Conservation (phyloP, 2,888 invertebrate species). For the Leptopilina myrica region DNA sequence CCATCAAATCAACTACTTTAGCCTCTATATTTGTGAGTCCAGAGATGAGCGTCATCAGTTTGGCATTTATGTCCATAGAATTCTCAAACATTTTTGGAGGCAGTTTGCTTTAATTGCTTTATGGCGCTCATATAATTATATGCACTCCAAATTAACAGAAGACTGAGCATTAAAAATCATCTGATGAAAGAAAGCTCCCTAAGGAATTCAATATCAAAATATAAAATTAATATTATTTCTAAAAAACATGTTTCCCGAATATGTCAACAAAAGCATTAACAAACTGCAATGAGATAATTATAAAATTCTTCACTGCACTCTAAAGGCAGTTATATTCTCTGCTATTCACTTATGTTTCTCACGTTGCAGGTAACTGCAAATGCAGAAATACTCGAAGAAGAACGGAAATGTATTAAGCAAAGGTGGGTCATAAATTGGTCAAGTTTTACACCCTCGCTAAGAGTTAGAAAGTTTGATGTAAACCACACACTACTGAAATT, state of each 20-base stretch:
- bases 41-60: too few relatives aligned
- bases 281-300: neutral
- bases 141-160: too few relatives aligned
- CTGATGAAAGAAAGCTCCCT: too few relatives aligned
- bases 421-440: neutral
- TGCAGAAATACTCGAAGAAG: neutral
- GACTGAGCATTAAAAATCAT: too few relatives aligned
- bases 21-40: too few relatives aligned
- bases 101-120: too few relatives aligned
- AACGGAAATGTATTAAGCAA: neutral
- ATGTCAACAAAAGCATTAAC: neutral
- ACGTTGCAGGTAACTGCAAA: neutral
- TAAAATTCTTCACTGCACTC: neutral
- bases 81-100: too few relatives aligned
- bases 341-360: neutral
- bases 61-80: too few relatives aligned
- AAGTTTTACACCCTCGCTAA: neutral
- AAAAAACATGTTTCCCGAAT: neutral
- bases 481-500: neutral
- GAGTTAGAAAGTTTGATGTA: neutral
- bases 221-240: too few relatives aligned
- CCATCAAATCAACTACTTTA: too few relatives aligned
- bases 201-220: too few relatives aligned
- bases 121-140: too few relatives aligned
- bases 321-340: neutral